Conservation (phyloP, 30 jellyfish, hydroid and myxozoan genomes). For the Catostylus mosaicus region DNA sequence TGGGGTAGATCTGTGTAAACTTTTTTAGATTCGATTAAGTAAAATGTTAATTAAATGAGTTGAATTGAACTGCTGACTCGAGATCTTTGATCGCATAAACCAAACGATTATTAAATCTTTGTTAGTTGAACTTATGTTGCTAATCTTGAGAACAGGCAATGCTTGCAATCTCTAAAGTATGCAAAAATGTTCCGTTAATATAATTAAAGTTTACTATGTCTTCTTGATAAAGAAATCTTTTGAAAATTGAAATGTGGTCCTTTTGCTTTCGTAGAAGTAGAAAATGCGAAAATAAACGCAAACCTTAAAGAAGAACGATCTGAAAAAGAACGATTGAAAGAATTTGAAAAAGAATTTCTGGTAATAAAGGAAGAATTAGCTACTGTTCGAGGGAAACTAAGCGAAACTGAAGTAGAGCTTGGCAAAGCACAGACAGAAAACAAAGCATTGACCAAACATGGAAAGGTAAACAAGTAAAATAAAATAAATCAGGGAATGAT, state of each 20-base stretch:
- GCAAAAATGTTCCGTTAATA: too few species aligned
- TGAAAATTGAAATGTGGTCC: background rate
- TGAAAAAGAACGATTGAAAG: constrained; percentile 24
- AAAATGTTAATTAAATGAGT: too few species aligned
- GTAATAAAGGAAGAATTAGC: constrained; percentile 37
- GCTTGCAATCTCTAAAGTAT: too few species aligned
- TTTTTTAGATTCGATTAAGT: too few species aligned
- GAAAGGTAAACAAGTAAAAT: too few species aligned
- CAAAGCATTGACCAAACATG: constrained; percentile 76
- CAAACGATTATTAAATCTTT: too few species aligned
- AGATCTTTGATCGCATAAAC: too few species aligned
- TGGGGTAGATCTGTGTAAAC: too few species aligned
- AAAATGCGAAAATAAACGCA: constrained; percentile 15
- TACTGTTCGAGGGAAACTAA: constrained; percentile 25
- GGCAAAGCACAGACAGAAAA: constrained; percentile 72
- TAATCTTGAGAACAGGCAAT: too few species aligned
- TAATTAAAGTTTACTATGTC: background rate
- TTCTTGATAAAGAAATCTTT: background rate
- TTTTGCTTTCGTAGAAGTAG: constrained; percentile 30
- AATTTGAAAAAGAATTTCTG: constrained; percentile 29
- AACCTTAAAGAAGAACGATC: constrained; percentile 28
- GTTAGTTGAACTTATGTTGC: too few species aligned
- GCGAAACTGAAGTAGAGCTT: constrained; percentile 54
- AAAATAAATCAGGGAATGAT: too few species aligned
- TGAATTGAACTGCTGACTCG: too few species aligned